phyloP scores from a whole-genome alignment of 2,888 invertebrate species.

The Heterodera filipjevi region DNA sequence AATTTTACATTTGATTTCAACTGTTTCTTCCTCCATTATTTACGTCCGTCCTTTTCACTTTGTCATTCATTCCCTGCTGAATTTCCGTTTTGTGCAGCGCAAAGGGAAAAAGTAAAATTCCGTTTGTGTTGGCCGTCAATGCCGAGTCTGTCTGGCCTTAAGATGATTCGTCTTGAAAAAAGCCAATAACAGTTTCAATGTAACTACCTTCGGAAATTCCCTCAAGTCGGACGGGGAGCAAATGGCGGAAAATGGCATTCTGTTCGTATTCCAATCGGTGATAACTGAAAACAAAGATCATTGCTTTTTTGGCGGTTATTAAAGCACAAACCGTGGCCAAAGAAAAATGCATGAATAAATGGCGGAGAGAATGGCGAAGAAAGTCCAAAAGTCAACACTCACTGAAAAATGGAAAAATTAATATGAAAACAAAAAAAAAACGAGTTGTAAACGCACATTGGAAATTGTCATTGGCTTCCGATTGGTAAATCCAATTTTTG shows the following conservation, averaged over 20 bases:
- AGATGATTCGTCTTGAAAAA: background rate
- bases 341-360: conserved; percentile 44
- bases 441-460: background rate
- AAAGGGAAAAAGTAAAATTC: conserved; percentile 1
- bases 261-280: conserved; percentile 45
- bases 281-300: conserved; percentile 33
- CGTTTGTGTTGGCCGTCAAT: background rate
- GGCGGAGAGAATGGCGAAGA: conserved; percentile 37
- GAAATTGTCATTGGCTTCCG: conserved; percentile 19
- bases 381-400: conserved; percentile 44
- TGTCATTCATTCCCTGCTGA: background rate
- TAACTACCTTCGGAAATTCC: background rate
- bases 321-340: conserved; percentile 40
- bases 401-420: conserved; percentile 35
- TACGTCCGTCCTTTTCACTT: background rate
- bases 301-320: background rate
- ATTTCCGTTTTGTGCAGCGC: background rate
- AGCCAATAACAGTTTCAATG: background rate
- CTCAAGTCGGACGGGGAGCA: background rate
- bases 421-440: too few species aligned
- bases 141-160: background rate
- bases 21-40: background rate
- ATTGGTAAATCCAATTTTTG: conserved; percentile 37
- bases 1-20: background rate
- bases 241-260: conserved; percentile 22